phyloP scores from a whole-genome alignment of 2,888 invertebrate genomes.

The Neoitamus cyanurus region DNA sequence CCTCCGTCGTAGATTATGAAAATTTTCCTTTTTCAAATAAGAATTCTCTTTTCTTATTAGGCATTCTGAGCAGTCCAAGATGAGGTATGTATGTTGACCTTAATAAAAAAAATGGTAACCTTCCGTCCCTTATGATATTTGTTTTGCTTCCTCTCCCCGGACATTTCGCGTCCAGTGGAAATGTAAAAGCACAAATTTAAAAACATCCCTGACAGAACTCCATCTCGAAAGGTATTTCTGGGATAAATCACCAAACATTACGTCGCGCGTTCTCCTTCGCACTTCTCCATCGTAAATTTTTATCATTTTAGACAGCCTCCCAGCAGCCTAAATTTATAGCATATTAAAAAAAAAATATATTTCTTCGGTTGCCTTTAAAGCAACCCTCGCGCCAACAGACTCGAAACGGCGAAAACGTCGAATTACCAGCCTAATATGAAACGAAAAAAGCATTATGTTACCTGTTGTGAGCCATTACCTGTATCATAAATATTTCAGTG shows the following conservation, averaged over 20 bases:
- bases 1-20: not conserved
- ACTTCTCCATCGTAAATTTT: not conserved
- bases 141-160: not conserved
- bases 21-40: not conserved
- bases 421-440: conserved; percentile 21
- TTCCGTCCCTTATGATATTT: not conserved
- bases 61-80: too few relatives aligned
- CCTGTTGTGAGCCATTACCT: conserved; percentile 11
- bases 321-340: not conserved
- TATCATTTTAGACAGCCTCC: not conserved
- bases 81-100: not conserved
- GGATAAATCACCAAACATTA: not conserved
- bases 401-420: not conserved
- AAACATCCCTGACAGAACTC: not conserved
- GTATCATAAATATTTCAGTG: conserved; percentile 27
- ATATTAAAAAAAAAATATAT: not conserved
- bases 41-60: too few relatives aligned
- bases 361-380: not conserved
- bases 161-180: not conserved
- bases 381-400: not conserved
- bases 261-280: not conserved
- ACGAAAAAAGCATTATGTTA: conserved; percentile 23
- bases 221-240: not conserved
- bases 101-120: not conserved
- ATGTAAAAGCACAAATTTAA: not conserved